Evolutionary conservation across 2,888 invertebrate species (phyloP), one percentile per base, ranked within the genome.

Genomic region (Ormyrus thymus): DNA sequence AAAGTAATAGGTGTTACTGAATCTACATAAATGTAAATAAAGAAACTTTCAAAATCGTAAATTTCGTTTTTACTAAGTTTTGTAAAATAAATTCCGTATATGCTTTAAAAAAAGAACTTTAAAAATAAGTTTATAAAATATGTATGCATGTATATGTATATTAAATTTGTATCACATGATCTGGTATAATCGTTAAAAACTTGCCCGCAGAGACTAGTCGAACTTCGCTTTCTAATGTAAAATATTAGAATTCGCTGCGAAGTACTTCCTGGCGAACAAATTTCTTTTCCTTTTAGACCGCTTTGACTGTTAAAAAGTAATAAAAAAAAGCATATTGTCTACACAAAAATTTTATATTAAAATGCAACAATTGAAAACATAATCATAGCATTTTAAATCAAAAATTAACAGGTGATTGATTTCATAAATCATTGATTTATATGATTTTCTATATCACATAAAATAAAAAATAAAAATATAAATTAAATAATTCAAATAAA

Each of bases 181-280:
- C 69, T 69, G 76, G 73, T 65, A 68, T 73, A 80, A 76, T 61
- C 62, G 11, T 71, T 64, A 59, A 76, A 76, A 73, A 65, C 59
- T 59, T 59, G 46, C 64, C 62, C 56, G 55, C 71, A 51, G 11
- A 53, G 76, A 76, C 80, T 80, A 76, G 80, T 69, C 69, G 68
- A 65, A 73, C 64, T 76, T 69, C 46, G 62, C 73, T 56, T 64
- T 66, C 13, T 68, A 46, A 46, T 62, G 56, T 55, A 71, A 68
- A 72, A n/a, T 10, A 8, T 46, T 56, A 64, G 10, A 56, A 56
- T 58, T 58, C 8, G n/a, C 45, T 9, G 55, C 71, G 45, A 76
- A 73, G 76, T 59, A 11, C 10, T 69, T 80, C 69, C 80, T 70
- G 69, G 59, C 65, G 73, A 80, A 43, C 76, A 80, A 76, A 76